These are phyloP conservation scores for Zoanthus solanderi DNA, from an alignment of 92 coral and sea anemone species.

Conservation along the genomic window DNA sequence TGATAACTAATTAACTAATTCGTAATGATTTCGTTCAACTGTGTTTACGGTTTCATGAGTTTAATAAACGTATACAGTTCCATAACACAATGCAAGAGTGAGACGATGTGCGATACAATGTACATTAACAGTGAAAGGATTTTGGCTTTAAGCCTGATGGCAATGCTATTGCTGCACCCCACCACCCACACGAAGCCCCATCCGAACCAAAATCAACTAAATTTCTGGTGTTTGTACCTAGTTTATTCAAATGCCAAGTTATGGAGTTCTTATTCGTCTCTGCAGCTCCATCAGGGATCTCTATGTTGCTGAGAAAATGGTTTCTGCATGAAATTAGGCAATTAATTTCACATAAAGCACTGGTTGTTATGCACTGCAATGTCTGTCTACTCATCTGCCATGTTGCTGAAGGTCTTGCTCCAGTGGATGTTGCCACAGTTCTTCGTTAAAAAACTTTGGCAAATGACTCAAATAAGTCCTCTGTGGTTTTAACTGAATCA, in stretches of 20 bases:
- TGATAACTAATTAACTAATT: too few species aligned
- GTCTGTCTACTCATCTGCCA: neutral
- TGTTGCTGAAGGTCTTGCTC: neutral
- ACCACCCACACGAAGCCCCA: too few species aligned
- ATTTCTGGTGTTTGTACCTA: constrained; percentile 13
- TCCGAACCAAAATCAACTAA: neutral
- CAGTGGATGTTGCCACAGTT: neutral
- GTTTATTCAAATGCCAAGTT: neutral
- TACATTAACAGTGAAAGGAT: too few species aligned
- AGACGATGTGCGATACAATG: too few species aligned
- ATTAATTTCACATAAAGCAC: neutral
- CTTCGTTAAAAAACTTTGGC: neutral
- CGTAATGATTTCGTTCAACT: too few species aligned
- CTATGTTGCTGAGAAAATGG: neutral
- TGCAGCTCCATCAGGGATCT: neutral
- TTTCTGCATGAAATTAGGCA: neutral
- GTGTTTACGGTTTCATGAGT: too few species aligned
- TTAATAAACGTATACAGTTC: too few species aligned
- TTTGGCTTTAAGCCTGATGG: too few species aligned
- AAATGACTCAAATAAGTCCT: neutral
- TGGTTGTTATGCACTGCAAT: neutral
- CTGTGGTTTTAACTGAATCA: neutral
- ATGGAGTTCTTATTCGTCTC: neutral
- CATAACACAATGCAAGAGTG: too few species aligned
- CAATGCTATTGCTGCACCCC: too few species aligned